Evolutionary conservation across 2,113 vertebrate species (phyloP).

Genomic region (Gasterosteus nipponicus): DNA sequence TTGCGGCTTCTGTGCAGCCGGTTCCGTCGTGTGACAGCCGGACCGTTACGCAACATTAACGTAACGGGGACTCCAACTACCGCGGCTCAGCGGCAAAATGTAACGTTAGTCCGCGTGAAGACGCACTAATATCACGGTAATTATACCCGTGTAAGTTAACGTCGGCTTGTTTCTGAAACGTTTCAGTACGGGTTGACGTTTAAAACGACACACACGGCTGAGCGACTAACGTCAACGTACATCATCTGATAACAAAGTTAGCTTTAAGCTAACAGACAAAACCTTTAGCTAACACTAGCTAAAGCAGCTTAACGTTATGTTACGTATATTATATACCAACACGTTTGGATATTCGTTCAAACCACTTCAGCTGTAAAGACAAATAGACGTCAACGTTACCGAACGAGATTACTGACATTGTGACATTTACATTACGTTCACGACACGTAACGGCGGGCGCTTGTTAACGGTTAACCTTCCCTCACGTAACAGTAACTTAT

Average conservation of each 20-base stretch:
- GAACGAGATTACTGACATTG: neutral
- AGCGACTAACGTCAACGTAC: too few species aligned
- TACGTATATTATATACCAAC: neutral
- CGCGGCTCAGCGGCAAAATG: neutral
- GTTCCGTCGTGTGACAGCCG: neutral
- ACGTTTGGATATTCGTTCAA: neutral
- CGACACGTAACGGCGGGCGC: neutral
- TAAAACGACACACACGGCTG: too few species aligned
- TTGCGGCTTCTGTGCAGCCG: too few species aligned
- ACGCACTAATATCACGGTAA: neutral
- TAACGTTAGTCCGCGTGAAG: too few species aligned
- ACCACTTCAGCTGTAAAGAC: fast-evolving
- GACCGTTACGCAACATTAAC: conserved; percentile 32
- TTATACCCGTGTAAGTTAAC: fast-evolving
- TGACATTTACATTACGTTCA: neutral
- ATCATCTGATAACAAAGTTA: neutral
- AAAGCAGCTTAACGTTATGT: neutral
- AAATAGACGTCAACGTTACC: fast-evolving
- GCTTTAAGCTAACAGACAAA: neutral
- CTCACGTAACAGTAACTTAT: conserved; percentile 24
- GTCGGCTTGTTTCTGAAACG: neutral
- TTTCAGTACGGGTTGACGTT: neutral
- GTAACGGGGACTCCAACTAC: too few species aligned
- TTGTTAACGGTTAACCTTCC: conserved; percentile 1
- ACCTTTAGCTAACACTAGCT: neutral